phyloP scores from a whole-genome alignment of 2,113 vertebrate species.

The Ictidomys tridecemlineatus region DNA sequence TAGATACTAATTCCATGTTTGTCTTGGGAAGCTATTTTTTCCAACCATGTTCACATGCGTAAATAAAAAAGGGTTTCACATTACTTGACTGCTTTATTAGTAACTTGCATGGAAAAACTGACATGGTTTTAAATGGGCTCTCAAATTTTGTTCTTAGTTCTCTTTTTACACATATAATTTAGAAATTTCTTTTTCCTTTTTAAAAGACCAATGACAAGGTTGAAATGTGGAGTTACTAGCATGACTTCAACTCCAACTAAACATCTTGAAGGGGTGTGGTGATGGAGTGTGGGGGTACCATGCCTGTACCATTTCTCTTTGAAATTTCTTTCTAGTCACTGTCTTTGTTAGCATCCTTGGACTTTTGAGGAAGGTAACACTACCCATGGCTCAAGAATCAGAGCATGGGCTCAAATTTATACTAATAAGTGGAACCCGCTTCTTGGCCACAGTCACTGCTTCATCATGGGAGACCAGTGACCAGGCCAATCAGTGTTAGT shows the following conservation, averaged over 20 bases:
- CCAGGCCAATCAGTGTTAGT: neutral
- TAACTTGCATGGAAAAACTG: neutral
- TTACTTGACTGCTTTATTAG: neutral
- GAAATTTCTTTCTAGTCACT: neutral
- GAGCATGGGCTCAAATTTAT: neutral
- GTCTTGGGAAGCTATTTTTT: neutral
- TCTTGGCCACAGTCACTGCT: neutral
- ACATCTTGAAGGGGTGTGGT: neutral
- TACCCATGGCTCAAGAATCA: neutral
- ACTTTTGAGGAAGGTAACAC: neutral
- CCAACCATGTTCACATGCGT: neutral
- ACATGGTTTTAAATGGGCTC: neutral
- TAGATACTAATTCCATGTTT: neutral
- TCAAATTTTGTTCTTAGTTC: neutral
- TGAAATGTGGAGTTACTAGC: neutral
- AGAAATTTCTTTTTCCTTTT: constrained; percentile 19
- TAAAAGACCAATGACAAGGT: neutral
- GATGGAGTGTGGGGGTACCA: neutral
- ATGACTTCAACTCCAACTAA: neutral
- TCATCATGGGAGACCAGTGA: neutral
- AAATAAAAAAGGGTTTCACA: neutral
- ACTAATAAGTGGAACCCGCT: neutral
- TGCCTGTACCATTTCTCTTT: neutral
- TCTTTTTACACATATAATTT: constrained; percentile 11
- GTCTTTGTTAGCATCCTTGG: neutral